A percentile compares a stretch with the other conserved stretches of the same genome.
phyloP scores from a whole-genome alignment of 2,888 invertebrate species.

The Andrena hattorfiana region DNA sequence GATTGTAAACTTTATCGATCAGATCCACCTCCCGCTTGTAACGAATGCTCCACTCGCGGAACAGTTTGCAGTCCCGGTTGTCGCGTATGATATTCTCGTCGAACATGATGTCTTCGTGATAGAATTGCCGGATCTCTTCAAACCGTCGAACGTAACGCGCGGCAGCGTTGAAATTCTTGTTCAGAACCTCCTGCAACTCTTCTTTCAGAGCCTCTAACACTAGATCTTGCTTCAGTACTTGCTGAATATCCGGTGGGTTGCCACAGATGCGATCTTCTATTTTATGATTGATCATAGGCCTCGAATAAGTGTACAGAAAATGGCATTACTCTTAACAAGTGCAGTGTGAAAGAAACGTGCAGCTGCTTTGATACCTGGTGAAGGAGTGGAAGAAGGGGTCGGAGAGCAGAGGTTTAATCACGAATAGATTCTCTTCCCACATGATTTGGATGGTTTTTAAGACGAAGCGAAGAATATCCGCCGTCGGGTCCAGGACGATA shows the following conservation, averaged over 20 bases:
- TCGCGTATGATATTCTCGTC: slow-evolving; percentile 88
- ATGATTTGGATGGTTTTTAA: slow-evolving; percentile 88
- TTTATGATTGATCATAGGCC: slow-evolving; percentile 93
- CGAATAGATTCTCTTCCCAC: slow-evolving; percentile 89
- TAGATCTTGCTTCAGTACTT: slow-evolving; percentile 90
- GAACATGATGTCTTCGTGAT: slow-evolving; percentile 89
- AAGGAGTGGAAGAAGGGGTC: slow-evolving; percentile 90
- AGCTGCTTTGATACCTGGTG: slow-evolving; percentile 86
- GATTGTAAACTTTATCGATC: slow-evolving; percentile 89
- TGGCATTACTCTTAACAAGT: neutral
- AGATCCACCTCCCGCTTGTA: slow-evolving; percentile 90
- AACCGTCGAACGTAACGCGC: slow-evolving; percentile 89
- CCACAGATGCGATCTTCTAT: slow-evolving; percentile 92
- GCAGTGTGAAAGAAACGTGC: slow-evolving; percentile 36
- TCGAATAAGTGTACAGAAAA: slow-evolving; percentile 73
- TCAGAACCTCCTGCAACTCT: slow-evolving; percentile 87
- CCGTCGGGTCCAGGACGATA: slow-evolving; percentile 87
- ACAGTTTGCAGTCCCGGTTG: slow-evolving; percentile 87
- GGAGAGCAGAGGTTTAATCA: slow-evolving; percentile 90
- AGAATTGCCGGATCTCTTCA: slow-evolving; percentile 89
- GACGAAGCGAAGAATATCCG: slow-evolving; percentile 87
- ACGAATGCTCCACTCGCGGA: slow-evolving; percentile 89
- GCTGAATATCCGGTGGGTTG: slow-evolving; percentile 89
- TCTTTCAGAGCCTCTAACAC: slow-evolving; percentile 86
- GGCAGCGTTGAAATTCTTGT: slow-evolving; percentile 88